Conservation (phyloP, 1,140 invertebrate genomes). For the Drosophila repleta region DNA sequence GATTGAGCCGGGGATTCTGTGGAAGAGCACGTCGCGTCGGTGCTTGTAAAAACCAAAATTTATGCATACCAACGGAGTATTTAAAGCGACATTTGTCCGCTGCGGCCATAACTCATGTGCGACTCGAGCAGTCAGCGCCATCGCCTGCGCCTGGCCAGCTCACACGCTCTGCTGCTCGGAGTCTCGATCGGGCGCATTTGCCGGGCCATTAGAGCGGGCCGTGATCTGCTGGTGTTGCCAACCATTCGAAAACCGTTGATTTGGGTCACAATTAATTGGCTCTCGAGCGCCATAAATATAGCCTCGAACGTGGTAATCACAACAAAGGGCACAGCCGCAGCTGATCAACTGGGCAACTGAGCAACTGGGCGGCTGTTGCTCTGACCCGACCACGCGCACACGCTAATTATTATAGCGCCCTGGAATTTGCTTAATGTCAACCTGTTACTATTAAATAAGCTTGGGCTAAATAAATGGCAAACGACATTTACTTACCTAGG, state of each 20-base stretch:
- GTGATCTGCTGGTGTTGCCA: slow-evolving; percentile 45
- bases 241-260: slow-evolving; percentile 67
- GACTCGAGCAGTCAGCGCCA: slow-evolving; percentile 33
- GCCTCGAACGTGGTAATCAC: slow-evolving; percentile 60
- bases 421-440: background rate
- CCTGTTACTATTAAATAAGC: slow-evolving; percentile 21
- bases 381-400: slow-evolving; percentile 8
- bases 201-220: slow-evolving; percentile 62
- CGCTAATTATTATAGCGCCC: slow-evolving; percentile 20
- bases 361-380: too few relatives aligned
- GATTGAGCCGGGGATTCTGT: slow-evolving; percentile 42
- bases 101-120: slow-evolving; percentile 50
- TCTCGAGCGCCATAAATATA: slow-evolving; percentile 72
- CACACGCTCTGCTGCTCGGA: slow-evolving; percentile 34
- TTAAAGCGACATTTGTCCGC: slow-evolving; percentile 71
- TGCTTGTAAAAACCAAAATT: slow-evolving; percentile 48
- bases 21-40: slow-evolving; percentile 36
- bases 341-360: background rate
- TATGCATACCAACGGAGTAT: slow-evolving; percentile 66
- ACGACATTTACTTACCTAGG: too few relatives aligned
- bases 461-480: slow-evolving; percentile 19
- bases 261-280: slow-evolving; percentile 81
- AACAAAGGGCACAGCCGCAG: slow-evolving; percentile 63
- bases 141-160: slow-evolving; percentile 36
- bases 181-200: slow-evolving; percentile 60